Conservation (phyloP, 2,888 invertebrate species). For the Parnassius smintheus region DNA sequence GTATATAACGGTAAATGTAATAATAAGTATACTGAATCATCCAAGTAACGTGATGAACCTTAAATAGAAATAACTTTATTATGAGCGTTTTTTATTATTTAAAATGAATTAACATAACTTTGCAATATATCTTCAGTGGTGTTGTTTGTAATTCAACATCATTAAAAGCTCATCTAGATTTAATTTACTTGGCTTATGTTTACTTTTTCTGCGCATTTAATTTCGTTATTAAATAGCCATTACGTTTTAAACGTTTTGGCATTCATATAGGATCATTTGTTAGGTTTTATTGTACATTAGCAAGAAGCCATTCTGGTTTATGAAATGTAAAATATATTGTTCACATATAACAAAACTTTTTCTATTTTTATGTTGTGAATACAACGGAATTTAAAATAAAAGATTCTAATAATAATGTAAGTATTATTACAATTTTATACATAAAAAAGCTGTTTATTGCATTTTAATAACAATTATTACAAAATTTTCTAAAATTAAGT, state of each 20-base stretch:
- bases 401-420: slow-evolving; percentile 18
- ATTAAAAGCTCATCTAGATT: slow-evolving; percentile 17
- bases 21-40: no score
- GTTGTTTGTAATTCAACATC: neutral
- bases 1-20: no score
- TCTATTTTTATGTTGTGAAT: slow-evolving; percentile 3
- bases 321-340: slow-evolving; percentile 17
- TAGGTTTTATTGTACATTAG: slow-evolving; percentile 21
- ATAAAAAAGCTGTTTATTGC: no score
- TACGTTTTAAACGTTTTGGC: slow-evolving; percentile 22
- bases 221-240: slow-evolving; percentile 25
- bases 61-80: no score
- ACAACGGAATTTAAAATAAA: slow-evolving; percentile 2
- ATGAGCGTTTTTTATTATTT: no score
- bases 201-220: slow-evolving; percentile 14
- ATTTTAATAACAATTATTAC: no score
- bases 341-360: slow-evolving; percentile 6
- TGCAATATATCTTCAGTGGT: no score
- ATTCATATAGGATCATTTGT: slow-evolving; percentile 7
- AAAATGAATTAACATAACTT: no score
- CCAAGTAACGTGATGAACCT: no score
- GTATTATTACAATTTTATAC: neutral
- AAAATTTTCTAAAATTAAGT: no score
- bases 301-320: slow-evolving; percentile 13
- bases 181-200: no score